phyloP scores from a whole-genome alignment of 37 sponge, comb jelly and placozoan species.

The Eunapius fragilis region DNA sequence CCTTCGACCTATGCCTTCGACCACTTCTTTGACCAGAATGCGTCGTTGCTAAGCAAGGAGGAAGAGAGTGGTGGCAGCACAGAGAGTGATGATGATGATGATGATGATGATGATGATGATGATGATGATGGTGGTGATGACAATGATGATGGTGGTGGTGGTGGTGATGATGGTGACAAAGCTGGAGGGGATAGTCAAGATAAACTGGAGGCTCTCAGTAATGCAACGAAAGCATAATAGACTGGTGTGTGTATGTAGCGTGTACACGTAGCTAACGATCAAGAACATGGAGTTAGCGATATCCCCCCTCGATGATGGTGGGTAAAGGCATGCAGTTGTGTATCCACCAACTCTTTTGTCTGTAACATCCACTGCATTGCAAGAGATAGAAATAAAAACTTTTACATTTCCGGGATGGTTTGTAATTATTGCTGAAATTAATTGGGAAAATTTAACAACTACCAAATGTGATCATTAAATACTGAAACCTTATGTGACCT shows the following conservation, averaged over 20 bases:
- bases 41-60: not conserved
- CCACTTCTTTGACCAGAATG: slow-evolving; percentile 72
- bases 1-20: slow-evolving; percentile 64
- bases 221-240: not conserved
- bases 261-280: not conserved
- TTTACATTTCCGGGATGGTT: not conserved
- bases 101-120: slow-evolving; percentile 4
- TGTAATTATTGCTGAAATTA: not conserved
- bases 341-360: not conserved
- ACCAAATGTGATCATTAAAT: no score
- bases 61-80: not conserved
- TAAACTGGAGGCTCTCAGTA: not conserved
- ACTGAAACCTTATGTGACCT: no score
- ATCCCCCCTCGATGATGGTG: not conserved
- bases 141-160: no score
- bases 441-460: no score
- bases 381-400: not conserved
- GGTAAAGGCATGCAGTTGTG: not conserved
- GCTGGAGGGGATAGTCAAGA: not conserved
- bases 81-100: not conserved
- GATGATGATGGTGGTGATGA: not conserved
- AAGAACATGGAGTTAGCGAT: not conserved
- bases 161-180: not conserved
- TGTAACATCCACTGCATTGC: not conserved
- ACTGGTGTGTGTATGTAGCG: not conserved